Evolutionary conservation across 1,140 invertebrate genomes (phyloP), one percentile per base, ranked within the genome.

Genomic region (Ostrea denselamellosa): DNA sequence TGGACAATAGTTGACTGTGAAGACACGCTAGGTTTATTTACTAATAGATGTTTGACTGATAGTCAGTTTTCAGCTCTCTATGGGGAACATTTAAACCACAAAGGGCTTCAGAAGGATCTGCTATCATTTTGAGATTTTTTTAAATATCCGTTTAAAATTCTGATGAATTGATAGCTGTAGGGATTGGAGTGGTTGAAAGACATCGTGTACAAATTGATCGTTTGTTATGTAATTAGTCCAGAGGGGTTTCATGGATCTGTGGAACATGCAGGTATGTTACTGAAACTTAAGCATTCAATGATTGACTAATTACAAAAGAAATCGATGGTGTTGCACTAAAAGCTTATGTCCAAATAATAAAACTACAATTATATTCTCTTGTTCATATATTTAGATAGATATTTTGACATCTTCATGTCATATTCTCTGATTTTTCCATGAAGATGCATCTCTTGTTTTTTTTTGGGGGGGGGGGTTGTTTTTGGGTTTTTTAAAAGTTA

Each of bases 121-220:
- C 68, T 77, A 77, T 77, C 68, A 77, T 77, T 77, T 77, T 77
- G 68, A 77, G 68, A 77, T 77, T 77, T 77, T 77, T 77, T 77
- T 77, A 28, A 25, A 34, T 77, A 77, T 77, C 68, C 25, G 68
- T 77, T 77, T 77, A 77, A 77, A 77, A 25, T 28, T 77, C 68
- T 77, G 68, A 77, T 77, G 28, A 77, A 34, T 14, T 77, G 68
- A 77, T 77, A 25, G 28, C 68, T 28, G 25, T 77, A 77, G 25
- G 68, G 68, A 77, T 77, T 77, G 68, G 68, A 62, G 58, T 62
- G 14, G 58, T 62, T 14, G 5, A 81, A 7, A 25, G 19, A 22
- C 82, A 10, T 25, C 22, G n/a, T 53, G 12, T 10, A 83, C 14
- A 25, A 83, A 19, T 1, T 52, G 51, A 56, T 52, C 51, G n/a